Evolutionary conservation across 2,888 invertebrate genomes (phyloP).

Genomic region (Aphrophora alni): DNA sequence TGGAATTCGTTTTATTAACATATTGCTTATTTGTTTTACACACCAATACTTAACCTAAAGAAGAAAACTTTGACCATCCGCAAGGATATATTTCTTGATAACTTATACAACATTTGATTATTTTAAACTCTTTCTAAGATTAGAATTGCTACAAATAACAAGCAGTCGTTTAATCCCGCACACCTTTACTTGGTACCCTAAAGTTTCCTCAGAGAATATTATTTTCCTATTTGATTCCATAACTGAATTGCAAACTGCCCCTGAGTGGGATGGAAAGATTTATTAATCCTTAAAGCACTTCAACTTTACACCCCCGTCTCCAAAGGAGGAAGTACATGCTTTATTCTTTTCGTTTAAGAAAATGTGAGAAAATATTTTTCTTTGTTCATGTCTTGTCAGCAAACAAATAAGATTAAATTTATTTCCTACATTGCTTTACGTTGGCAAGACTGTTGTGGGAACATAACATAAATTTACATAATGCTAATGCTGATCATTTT

Average conservation of each 20-base stretch:
- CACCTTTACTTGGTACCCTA: too few relatives aligned
- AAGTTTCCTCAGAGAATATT: background rate
- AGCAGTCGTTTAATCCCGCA: too few relatives aligned
- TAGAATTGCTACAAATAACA: too few relatives aligned
- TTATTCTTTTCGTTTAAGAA: background rate
- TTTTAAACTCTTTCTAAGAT: too few relatives aligned
- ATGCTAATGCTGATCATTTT: background rate
- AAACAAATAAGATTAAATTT: background rate
- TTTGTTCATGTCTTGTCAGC: background rate
- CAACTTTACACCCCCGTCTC: background rate
- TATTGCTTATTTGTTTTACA: too few relatives aligned
- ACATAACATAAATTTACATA: too few relatives aligned
- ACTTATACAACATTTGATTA: too few relatives aligned
- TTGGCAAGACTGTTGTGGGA: background rate
- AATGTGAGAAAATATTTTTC: background rate
- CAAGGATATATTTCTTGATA: too few relatives aligned
- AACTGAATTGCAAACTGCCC: background rate
- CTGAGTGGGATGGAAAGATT: background rate
- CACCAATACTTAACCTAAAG: too few relatives aligned
- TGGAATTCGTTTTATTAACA: too few relatives aligned
- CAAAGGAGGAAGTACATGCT: background rate
- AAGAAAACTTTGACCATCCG: too few relatives aligned
- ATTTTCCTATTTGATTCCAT: background rate
- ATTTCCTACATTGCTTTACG: background rate
- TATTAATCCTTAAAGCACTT: background rate